Base-by-base conservation (phyloP, 30 jellyfish, hydroid and myxozoan genomes). In the Clytia hemisphaerica region DNA sequence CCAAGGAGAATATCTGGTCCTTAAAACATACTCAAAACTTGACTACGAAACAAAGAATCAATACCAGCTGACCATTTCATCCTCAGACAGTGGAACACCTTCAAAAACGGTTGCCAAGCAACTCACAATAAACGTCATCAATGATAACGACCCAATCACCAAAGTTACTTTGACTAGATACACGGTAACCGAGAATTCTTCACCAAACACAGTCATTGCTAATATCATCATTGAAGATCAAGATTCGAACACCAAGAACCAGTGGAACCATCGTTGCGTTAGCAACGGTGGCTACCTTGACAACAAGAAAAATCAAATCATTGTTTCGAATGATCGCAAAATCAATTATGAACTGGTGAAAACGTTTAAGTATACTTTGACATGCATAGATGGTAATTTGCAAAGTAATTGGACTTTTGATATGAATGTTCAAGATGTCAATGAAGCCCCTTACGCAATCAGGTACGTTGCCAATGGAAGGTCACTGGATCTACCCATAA, bases 381-480 rank as follows among this genome's bases (percentile, higher is more conserved):
- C 63, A 32, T 88, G 97, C 61, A 58, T 82, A 10, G 97, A 88
- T 75, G 81, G 83, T 10, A 66, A 30, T n/a, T 65, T 80, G 9
- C 6, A 72, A 14, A 28, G 59, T 2, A 15, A 71, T 6, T 50
- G 71, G 67, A 26, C 83, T 1, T 61, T 88, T 46, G n/a, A 44
- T 4, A 53, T 88, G 33, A 50, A 27, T 19, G 64, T 88, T 16
- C 58, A 34, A 10, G 97, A 88, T 53, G 94, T 88, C 33, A 88
- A 88, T 59, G 97, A 88, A 64, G 72, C 66, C 62, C 97, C 97
- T 10, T 31, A 76, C 0, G 68, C 42, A 7, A 53, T 88, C 32
- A n/a, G n/a, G n/a, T n/a, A n/a, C n/a, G n/a, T n/a, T n/a, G n/a
- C n/a, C n/a, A n/a, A n/a, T n/a, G n/a, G n/a, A n/a, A n/a, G n/a